These are phyloP conservation scores for Meandrusa payeni DNA, from an alignment of 2,888 invertebrate species.

Conservation along the genomic window DNA sequence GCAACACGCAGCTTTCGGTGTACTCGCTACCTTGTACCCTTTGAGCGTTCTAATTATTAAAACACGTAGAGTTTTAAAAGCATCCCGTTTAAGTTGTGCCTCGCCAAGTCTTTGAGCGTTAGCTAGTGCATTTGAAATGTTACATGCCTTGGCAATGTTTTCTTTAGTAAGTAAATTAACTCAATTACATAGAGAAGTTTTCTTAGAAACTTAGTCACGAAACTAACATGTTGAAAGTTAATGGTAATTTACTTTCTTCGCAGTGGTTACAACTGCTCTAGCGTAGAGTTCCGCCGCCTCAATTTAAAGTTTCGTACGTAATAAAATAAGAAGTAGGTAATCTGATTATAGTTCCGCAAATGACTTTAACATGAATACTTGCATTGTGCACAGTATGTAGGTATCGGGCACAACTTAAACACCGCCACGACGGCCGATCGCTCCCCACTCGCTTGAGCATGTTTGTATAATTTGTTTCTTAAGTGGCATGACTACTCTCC, in stretches of 20 bases:
- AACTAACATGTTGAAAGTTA: slow-evolving; percentile 46
- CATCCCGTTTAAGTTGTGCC: slow-evolving; percentile 67
- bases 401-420: slow-evolving; percentile 66
- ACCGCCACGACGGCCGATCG: slow-evolving; percentile 66
- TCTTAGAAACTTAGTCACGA: slow-evolving; percentile 44
- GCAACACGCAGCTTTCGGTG: slow-evolving; percentile 76
- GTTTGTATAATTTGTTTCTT: slow-evolving; percentile 67
- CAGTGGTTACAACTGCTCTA: slow-evolving; percentile 37
- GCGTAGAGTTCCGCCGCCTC: slow-evolving; percentile 42
- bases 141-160: slow-evolving; percentile 24
- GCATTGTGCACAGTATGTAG: slow-evolving; percentile 29
- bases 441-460: slow-evolving; percentile 73
- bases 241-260: slow-evolving; percentile 48
- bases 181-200: slow-evolving; percentile 41
- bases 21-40: slow-evolving; percentile 60
- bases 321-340: slow-evolving; percentile 32
- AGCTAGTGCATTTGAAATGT: slow-evolving; percentile 32
- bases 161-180: slow-evolving; percentile 37
- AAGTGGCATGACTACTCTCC: slow-evolving; percentile 70
- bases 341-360: slow-evolving; percentile 31
- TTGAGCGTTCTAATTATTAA: slow-evolving; percentile 51
- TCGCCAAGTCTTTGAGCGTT: slow-evolving; percentile 20
- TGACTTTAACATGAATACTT: slow-evolving; percentile 20
- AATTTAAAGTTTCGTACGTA: slow-evolving; percentile 52
- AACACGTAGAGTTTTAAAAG: slow-evolving; percentile 54